phyloP scores from a whole-genome alignment of 2,888 invertebrate genomes.

The Dione vanillae region DNA sequence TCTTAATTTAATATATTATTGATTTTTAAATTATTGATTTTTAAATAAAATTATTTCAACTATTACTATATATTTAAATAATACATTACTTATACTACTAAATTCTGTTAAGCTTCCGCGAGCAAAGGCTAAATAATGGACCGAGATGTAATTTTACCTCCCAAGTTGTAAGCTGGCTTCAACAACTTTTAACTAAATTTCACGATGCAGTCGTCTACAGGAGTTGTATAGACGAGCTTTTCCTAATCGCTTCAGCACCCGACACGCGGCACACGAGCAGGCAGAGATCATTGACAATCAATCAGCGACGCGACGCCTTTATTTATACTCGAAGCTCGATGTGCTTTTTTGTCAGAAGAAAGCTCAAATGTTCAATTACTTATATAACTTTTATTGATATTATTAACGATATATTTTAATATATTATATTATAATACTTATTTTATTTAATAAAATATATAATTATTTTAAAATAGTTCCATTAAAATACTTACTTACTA shows the following conservation, averaged over 20 bases:
- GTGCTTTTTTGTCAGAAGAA: neutral
- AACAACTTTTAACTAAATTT: neutral
- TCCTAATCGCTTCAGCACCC: constrained; percentile 19
- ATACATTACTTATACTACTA: too few species aligned
- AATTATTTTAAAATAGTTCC: too few species aligned
- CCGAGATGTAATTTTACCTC: neutral
- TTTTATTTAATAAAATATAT: too few species aligned
- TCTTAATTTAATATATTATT: too few species aligned
- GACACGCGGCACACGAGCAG: constrained; percentile 8
- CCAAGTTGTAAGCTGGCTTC: neutral
- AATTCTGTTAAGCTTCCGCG: neutral
- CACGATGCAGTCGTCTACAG: constrained; percentile 4
- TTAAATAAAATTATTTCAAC: too few species aligned
- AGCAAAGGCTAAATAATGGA: neutral
- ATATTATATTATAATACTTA: too few species aligned
- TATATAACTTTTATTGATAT: neutral
- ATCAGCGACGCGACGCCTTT: constrained; percentile 23
- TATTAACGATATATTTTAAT: too few species aligned
- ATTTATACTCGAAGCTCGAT: constrained; percentile 4
- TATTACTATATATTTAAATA: too few species aligned
- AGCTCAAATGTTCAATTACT: neutral
- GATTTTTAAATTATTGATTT: too few species aligned
- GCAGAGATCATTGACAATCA: constrained; percentile 19
- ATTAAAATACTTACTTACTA: neutral
- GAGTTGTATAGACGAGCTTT: constrained; percentile 15